A percentile compares a stretch with the other conserved stretches of the same genome.
These are phyloP conservation scores for Heteromormyrus szaboi DNA, from an alignment of 2,797 vertebrate genomes.

Conservation along the genomic window DNA sequence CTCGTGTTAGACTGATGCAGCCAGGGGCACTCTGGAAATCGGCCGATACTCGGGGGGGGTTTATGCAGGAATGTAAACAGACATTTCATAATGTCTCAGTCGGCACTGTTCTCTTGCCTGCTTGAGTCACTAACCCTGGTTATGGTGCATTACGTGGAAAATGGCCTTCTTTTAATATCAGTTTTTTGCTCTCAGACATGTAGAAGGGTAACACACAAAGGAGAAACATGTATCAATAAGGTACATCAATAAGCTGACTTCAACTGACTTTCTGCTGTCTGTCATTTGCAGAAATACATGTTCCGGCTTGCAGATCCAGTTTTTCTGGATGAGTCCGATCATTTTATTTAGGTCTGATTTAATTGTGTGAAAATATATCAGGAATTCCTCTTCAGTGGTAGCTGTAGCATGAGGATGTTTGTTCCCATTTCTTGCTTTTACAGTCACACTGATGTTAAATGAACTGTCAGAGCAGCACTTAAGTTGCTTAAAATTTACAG, in stretches of 20 bases:
- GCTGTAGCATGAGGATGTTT: neutral
- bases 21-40: slow-evolving; percentile 53
- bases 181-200: neutral
- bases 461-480: neutral
- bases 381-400: neutral
- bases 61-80: slow-evolving; percentile 63
- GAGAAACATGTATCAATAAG: neutral
- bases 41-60: slow-evolving; percentile 41
- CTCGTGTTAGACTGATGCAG: slow-evolving; percentile 55
- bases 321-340: neutral
- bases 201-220: neutral
- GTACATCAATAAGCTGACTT: neutral
- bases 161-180: neutral
- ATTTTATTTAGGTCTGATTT: neutral
- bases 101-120: slow-evolving; percentile 30
- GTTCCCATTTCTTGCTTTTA: neutral
- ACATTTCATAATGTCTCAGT: slow-evolving; percentile 54
- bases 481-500: neutral
- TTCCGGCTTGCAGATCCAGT: neutral
- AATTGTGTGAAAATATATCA: neutral
- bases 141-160: neutral
- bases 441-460: neutral
- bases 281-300: neutral
- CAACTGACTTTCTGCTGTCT: neutral
- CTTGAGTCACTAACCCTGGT: slow-evolving; percentile 11